A percentile compares a stretch with the other conserved stretches of the same genome.
These are phyloP conservation scores for Orestias chungarensis DNA, from an alignment of 2,797 vertebrate species.

Conservation along the genomic window DNA sequence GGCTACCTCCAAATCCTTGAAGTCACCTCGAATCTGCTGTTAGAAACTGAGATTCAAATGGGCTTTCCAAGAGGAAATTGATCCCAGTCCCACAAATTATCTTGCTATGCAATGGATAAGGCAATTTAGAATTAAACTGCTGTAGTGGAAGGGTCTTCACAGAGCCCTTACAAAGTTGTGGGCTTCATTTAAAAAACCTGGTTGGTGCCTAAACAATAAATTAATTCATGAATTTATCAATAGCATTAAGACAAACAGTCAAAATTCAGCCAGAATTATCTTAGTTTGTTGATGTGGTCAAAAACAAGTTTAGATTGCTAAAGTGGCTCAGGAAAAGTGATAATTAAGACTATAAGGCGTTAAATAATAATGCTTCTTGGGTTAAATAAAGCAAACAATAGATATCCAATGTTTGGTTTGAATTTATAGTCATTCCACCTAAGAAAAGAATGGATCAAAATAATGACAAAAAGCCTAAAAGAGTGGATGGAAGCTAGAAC, in stretches of 20 bases:
- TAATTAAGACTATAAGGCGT: neutral
- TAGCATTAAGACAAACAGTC: neutral
- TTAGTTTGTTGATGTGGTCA: neutral
- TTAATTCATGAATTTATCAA: neutral
- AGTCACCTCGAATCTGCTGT: no score
- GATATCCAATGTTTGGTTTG: neutral
- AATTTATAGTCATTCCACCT: neutral
- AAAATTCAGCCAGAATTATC: neutral
- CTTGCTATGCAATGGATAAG: no score
- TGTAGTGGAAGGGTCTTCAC: no score
- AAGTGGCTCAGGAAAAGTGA: neutral
- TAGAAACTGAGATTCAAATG: no score
- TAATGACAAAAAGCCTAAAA: neutral
- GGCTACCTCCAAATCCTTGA: no score
- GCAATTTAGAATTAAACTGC: no score
- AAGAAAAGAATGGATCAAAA: no score
- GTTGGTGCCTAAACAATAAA: neutral
- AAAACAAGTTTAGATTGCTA: neutral
- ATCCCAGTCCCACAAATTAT: no score
- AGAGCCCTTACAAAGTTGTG: neutral
- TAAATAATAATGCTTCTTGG: neutral
- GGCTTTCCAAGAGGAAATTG: no score
- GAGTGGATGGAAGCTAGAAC: neutral
- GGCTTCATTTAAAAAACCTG: neutral
- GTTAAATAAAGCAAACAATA: neutral